Percentiles rank a stretch among this genome's conserved stretches.
phyloP scores from a whole-genome alignment of 2,113 vertebrate species.

The Phyllopteryx taeniolatus region DNA sequence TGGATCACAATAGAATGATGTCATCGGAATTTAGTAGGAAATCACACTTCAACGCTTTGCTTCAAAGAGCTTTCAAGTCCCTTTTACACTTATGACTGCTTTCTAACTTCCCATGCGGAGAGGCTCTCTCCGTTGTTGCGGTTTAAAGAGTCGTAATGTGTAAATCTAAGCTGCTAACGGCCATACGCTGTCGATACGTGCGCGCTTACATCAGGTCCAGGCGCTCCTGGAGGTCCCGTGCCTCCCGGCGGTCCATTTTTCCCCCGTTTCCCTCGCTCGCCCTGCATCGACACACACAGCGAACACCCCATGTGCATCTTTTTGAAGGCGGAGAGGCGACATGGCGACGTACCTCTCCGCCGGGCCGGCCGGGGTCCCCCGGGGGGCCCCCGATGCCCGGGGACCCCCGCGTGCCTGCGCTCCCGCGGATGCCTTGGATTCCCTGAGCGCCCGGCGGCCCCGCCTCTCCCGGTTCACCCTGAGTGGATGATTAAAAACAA shows the following conservation, averaged over 20 bases:
- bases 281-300: constrained; percentile 63
- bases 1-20: constrained; percentile 25
- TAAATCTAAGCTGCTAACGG: too few relatives aligned
- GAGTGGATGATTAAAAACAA: not conserved
- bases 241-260: constrained; percentile 76
- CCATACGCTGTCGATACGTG: not conserved
- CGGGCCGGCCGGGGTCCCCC: constrained; percentile 74
- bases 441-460: constrained; percentile 84
- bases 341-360: constrained; percentile 69
- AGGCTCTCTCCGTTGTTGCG: too few relatives aligned
- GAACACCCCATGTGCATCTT: not conserved
- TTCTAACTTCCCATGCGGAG: too few relatives aligned
- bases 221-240: constrained; percentile 65
- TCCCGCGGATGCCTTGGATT: constrained; percentile 83
- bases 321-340: not conserved
- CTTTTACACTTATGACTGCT: too few relatives aligned
- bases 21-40: too few relatives aligned
- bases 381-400: constrained; percentile 73
- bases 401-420: constrained; percentile 74
- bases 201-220: constrained; percentile 71
- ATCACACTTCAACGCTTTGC: not conserved
- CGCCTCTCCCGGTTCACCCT: constrained; percentile 82
- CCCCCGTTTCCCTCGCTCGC: constrained; percentile 80
- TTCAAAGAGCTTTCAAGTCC: not conserved
- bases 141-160: too few relatives aligned